phyloP scores from a whole-genome alignment of 2,113 vertebrate species.

The Noturus placidus region DNA sequence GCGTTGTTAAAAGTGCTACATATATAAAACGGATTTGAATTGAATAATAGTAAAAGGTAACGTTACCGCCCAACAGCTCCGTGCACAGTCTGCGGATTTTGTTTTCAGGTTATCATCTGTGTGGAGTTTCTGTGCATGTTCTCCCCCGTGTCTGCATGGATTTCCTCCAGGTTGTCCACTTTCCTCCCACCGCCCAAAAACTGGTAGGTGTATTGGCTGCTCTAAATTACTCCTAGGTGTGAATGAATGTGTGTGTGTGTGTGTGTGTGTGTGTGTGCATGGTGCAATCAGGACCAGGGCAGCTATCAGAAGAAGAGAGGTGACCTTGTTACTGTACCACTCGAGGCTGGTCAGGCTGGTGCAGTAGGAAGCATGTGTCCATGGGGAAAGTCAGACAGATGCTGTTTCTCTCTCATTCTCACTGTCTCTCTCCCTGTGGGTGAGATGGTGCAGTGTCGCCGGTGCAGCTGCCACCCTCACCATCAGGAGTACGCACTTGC shows the following conservation, averaged over 20 bases:
- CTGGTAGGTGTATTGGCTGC: not conserved
- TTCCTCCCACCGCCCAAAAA: not conserved
- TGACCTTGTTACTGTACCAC: slow-evolving; percentile 72
- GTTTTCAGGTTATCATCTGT: not conserved
- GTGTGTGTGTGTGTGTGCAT: not conserved
- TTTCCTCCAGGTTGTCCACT: not conserved
- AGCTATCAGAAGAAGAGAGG: slow-evolving; percentile 45
- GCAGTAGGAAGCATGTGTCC: slow-evolving; percentile 73
- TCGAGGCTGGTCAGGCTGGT: slow-evolving; percentile 73
- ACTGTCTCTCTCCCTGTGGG: slow-evolving; percentile 76
- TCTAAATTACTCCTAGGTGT: not conserved
- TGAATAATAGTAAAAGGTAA: not conserved
- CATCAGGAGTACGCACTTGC: slow-evolving; percentile 54
- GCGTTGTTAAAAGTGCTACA: not conserved
- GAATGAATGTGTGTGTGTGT: not conserved
- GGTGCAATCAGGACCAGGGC: not conserved
- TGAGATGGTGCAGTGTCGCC: slow-evolving; percentile 78
- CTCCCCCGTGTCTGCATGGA: not conserved
- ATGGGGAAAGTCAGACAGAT: slow-evolving; percentile 77
- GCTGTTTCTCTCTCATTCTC: slow-evolving; percentile 72
- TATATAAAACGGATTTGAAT: not conserved
- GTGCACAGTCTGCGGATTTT: not conserved
- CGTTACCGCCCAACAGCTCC: too few species aligned
- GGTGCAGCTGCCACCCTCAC: slow-evolving; percentile 77
- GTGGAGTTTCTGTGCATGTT: not conserved